Percentiles rank a stretch among this genome's conserved stretches.
phyloP scores from a whole-genome alignment of 1,140 invertebrate genomes.

The Heliothis virescens region DNA sequence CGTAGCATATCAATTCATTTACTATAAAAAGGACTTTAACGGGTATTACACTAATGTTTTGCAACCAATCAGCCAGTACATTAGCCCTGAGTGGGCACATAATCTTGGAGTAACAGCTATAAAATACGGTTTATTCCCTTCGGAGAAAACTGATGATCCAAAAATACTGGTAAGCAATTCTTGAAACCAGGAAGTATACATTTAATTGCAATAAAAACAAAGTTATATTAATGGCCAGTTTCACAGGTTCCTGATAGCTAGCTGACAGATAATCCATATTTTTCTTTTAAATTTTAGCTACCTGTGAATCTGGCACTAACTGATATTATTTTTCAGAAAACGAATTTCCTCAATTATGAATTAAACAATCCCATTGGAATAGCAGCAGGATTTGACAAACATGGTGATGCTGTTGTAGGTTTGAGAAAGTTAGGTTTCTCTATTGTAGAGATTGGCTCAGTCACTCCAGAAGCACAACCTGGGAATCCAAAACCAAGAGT shows the following conservation, averaged over 20 bases:
- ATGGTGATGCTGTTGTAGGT: constrained; percentile 95
- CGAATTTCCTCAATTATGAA: constrained; percentile 89
- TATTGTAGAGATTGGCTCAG: constrained; percentile 98
- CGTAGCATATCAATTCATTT: constrained; percentile 87
- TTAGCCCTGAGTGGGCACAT: constrained; percentile 94
- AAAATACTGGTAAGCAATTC: constrained; percentile 86
- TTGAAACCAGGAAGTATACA: not conserved
- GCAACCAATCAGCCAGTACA: constrained; percentile 89
- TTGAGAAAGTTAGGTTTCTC: constrained; percentile 96
- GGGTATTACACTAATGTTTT: constrained; percentile 91
- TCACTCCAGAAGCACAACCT: constrained; percentile 96
- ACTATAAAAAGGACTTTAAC: constrained; percentile 90
- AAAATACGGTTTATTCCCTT: constrained; percentile 91
- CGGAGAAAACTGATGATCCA: constrained; percentile 87
- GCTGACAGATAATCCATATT: too few species aligned
- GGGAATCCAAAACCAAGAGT: constrained; percentile 97
- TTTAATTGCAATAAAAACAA: constrained; percentile 9
- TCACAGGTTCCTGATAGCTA: too few species aligned
- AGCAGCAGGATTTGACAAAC: constrained; percentile 99
- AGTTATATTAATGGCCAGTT: constrained; percentile 15
- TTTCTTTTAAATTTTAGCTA: too few species aligned
- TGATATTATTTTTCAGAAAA: constrained; percentile 85
- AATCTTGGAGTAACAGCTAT: constrained; percentile 90
- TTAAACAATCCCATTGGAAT: constrained; percentile 97
- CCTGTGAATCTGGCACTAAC: too few species aligned